These are phyloP conservation scores for Nineta flava DNA, from an alignment of 2,888 invertebrate genomes.

Conservation along the genomic window DNA sequence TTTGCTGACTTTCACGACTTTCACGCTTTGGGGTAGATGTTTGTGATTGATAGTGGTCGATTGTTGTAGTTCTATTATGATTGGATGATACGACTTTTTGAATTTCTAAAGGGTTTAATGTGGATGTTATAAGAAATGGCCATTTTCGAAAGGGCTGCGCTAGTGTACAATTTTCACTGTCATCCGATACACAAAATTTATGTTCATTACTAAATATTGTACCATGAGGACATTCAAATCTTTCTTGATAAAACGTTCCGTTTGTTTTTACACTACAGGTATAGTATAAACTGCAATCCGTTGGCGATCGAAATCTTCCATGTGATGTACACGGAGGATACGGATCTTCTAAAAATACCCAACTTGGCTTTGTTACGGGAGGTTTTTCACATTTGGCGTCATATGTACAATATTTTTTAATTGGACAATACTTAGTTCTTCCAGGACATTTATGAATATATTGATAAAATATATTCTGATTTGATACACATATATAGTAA, in stretches of 20 bases:
- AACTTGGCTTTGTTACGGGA: conserved; percentile 9
- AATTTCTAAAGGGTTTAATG: too few relatives aligned
- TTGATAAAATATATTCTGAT: conserved; percentile 15
- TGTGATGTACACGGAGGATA: conserved; percentile 24
- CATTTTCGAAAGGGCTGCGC: too few relatives aligned
- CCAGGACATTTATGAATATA: conserved; percentile 22
- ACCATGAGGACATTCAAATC: conserved; percentile 19
- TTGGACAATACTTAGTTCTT: conserved; percentile 20
- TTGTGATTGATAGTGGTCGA: too few relatives aligned
- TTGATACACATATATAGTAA: conserved; percentile 23
- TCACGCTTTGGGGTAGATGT: too few relatives aligned
- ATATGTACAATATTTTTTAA: conserved; percentile 20
- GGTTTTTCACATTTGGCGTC: conserved; percentile 21
- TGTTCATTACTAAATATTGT: conserved; percentile 15
- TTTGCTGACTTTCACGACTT: too few relatives aligned
- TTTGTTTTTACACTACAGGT: conserved; percentile 22
- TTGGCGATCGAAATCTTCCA: conserved; percentile 24
- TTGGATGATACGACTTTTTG: too few relatives aligned
- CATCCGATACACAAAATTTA: conserved; percentile 13
- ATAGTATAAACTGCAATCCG: conserved; percentile 27
- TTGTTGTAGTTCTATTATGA: too few relatives aligned
- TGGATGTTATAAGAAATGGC: too few relatives aligned
- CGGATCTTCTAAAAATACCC: conserved; percentile 15
- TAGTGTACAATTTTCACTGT: too few relatives aligned
- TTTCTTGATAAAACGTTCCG: conserved; percentile 24